Base-by-base conservation (phyloP, 2,113 vertebrate species). In the Cinclus mexicanus region DNA sequence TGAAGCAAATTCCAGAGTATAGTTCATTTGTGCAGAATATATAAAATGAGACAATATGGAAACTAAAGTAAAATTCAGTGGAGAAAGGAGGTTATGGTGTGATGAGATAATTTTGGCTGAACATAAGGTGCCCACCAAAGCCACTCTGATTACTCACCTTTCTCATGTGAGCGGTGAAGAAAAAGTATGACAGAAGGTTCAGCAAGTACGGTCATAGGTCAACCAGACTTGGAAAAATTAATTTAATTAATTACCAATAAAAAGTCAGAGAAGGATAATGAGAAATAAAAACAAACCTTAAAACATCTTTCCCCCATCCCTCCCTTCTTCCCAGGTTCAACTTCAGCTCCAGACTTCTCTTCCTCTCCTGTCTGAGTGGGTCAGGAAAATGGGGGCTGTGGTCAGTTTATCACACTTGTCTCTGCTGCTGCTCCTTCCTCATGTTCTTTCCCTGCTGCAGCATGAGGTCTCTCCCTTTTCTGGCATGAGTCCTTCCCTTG, bases 341-440 rank as follows among this genome's bases (percentile, higher is more conserved):
- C 42, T 69, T 78, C 16, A 53, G 13, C 42, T 60, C 9, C 4
- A 3, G 17, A 33, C 4, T 78, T 68, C 9, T 64, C 29, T 49
- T 25, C 24, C 8, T 75, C 24, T 20, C 72, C 12, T 0, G 0
- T 25, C 14, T 22, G 31, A 49, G 42, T 9, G 1, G 16, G 3
- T 8, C 12, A 28, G 26, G 14, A 23, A 50, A 18, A 18, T 6
- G 7, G 12, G 20, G 8, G 4, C 25, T 56, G 33, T 5, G 63
- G 21, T 55, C 47, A 42, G 47, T 69, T 75, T 61, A 15, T 49
- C 22, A 11, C 29, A 26, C 35, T 41, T 41, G 10, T 55, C n/a
- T 83, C 55, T 47, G 61, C 29, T 69, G 24, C 41, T 83, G 14
- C 14, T 76, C 24, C 11, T 9, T 89, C 5, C 55, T 75, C 24